Evolutionary conservation across 1,140 invertebrate species (phyloP).

Genomic region (Kradibia gibbosae): DNA sequence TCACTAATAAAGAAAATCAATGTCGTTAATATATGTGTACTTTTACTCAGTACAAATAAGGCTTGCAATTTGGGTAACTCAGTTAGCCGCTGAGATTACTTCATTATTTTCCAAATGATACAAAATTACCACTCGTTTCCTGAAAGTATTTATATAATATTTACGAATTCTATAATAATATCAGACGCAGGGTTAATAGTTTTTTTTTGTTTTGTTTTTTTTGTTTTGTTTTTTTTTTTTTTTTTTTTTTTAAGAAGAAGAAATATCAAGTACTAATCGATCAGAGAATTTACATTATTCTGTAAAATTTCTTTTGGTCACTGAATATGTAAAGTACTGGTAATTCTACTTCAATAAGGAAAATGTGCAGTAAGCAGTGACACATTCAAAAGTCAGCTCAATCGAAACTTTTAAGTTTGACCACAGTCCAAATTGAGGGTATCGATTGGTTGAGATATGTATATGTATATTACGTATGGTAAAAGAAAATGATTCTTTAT

Average conservation of each 20-base stretch:
- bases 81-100: neutral
- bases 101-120: neutral
- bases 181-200: too few species aligned
- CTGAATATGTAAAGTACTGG: neutral
- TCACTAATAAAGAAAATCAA: neutral
- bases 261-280: neutral
- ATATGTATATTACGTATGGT: neutral
- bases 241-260: too few species aligned
- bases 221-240: neutral
- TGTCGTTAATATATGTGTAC: neutral
- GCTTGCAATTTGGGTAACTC: neutral
- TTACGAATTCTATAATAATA: neutral
- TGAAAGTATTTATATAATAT: neutral
- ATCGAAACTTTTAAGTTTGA: slow-evolving; percentile 11
- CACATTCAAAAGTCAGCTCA: neutral
- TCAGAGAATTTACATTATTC: neutral
- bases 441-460: neutral
- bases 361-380: neutral
- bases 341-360: slow-evolving; percentile 18
- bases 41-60: neutral
- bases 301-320: neutral
- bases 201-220: too few species aligned
- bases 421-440: neutral
- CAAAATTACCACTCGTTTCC: neutral
- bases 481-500: neutral